Percentiles rank a stretch among this genome's conserved stretches.
phyloP scores from a whole-genome alignment of 1,140 invertebrate species.

The Pseudoatta argentina region DNA sequence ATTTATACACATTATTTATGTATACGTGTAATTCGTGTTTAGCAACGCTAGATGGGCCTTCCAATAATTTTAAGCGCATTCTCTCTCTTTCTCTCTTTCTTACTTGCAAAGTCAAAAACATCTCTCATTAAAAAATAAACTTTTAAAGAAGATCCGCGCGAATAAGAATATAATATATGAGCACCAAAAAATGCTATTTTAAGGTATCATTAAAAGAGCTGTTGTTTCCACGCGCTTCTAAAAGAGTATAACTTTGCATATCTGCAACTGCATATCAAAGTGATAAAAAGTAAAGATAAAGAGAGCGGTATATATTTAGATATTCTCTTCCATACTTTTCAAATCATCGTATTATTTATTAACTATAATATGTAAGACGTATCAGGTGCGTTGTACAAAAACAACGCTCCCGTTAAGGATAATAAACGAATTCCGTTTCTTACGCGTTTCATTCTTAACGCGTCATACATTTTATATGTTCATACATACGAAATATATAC shows the following conservation, averaged over 20 bases:
- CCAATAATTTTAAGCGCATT: conserved; percentile 80
- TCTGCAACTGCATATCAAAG: conserved; percentile 48
- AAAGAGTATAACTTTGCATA: conserved; percentile 46
- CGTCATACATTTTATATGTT: conserved; percentile 44
- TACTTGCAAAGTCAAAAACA: conserved; percentile 71
- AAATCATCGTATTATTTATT: conserved; percentile 60
- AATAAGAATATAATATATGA: conserved; percentile 41
- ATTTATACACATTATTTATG: conserved; percentile 85
- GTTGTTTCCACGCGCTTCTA: conserved; percentile 46
- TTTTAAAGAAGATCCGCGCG: conserved; percentile 19
- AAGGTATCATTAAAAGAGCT: conserved; percentile 38
- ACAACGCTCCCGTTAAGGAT: conserved; percentile 33
- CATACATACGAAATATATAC: conserved; percentile 21
- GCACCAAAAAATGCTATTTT: conserved; percentile 42
- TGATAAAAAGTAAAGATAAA: conserved; percentile 48
- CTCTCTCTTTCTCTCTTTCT: conserved; percentile 41
- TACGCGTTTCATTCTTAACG: conserved; percentile 17
- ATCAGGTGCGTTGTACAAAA: conserved; percentile 44
- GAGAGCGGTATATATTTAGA: conserved; percentile 43
- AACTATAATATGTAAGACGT: conserved; percentile 50
- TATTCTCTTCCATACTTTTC: conserved; percentile 61
- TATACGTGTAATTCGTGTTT: conserved; percentile 77
- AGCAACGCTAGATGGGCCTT: conserved; percentile 82
- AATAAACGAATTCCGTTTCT: conserved; percentile 42
- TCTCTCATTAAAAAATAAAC: conserved; percentile 7